phyloP scores from a whole-genome alignment of 2,888 invertebrate genomes.

The Apamea epomidion region DNA sequence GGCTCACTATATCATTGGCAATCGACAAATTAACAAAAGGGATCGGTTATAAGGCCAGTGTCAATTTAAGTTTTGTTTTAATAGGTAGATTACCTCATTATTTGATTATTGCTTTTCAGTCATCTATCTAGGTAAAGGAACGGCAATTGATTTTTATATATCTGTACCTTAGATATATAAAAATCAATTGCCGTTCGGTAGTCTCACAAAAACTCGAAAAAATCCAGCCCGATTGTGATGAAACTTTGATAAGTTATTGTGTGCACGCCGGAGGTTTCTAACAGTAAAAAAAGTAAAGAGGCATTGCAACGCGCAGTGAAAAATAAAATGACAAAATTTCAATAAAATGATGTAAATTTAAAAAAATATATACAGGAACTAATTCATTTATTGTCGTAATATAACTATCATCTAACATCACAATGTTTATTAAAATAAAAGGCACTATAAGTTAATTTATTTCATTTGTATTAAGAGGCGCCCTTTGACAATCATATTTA shows the following conservation, averaged over 20 bases:
- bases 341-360: constrained; percentile 18
- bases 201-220: background rate
- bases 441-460: constrained; percentile 77
- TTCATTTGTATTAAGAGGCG: constrained; percentile 79
- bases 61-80: background rate
- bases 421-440: constrained; percentile 80
- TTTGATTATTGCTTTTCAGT: background rate
- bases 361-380: constrained; percentile 35
- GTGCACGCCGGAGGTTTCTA: background rate
- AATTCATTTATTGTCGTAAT: constrained; percentile 59
- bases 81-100: background rate
- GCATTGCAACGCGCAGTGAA: too few species aligned
- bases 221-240: background rate
- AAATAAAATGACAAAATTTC: background rate
- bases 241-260: background rate
- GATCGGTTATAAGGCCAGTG: background rate
- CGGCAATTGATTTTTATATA: too few species aligned
- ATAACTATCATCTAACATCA: constrained; percentile 80
- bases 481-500: constrained; percentile 70
- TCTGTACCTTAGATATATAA: too few species aligned
- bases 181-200: background rate
- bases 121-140: background rate
- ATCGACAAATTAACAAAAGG: constrained; percentile 49
- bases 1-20: constrained; percentile 70
- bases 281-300: too few species aligned